Conservation (phyloP, 2,113 vertebrate genomes). For the Conger conger region DNA sequence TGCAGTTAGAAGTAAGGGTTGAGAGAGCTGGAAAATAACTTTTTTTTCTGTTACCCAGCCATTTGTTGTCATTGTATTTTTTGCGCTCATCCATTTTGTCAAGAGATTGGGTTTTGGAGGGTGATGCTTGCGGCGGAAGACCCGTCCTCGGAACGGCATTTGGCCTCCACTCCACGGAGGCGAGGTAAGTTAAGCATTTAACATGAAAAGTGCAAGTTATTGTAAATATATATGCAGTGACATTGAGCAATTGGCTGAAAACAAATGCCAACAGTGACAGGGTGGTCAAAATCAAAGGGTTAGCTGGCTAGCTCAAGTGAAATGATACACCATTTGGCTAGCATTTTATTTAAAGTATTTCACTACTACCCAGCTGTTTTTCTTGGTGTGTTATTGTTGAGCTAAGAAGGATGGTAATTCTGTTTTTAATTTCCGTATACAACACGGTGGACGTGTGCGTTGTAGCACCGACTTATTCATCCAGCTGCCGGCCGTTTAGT, state of each 20-base stretch:
- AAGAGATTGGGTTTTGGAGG: conserved; percentile 35
- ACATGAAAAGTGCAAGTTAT: neutral
- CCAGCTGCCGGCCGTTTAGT: neutral
- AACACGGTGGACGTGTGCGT: neutral
- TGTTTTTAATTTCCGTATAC: neutral
- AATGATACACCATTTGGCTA: too few species aligned
- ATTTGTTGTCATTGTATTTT: conserved; percentile 22
- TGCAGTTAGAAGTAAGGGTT: neutral
- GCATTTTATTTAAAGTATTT: too few species aligned
- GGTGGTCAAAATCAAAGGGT: too few species aligned
- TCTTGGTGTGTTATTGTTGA: neutral
- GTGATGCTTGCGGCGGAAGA: conserved; percentile 69
- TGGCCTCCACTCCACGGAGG: conserved; percentile 60
- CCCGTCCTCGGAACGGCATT: conserved; percentile 56
- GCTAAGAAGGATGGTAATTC: too few species aligned
- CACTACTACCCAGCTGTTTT: neutral
- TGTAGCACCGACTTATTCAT: neutral
- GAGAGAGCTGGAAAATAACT: neutral
- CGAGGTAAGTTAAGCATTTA: conserved; percentile 57
- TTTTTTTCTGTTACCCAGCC: neutral
- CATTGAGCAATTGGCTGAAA: neutral
- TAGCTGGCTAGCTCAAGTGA: too few species aligned
- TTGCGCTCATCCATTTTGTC: conserved; percentile 22
- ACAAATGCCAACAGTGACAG: neutral
- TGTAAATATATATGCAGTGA: neutral